Conservation (phyloP, 2,888 invertebrate species). For the Slavum lentiscoides region DNA sequence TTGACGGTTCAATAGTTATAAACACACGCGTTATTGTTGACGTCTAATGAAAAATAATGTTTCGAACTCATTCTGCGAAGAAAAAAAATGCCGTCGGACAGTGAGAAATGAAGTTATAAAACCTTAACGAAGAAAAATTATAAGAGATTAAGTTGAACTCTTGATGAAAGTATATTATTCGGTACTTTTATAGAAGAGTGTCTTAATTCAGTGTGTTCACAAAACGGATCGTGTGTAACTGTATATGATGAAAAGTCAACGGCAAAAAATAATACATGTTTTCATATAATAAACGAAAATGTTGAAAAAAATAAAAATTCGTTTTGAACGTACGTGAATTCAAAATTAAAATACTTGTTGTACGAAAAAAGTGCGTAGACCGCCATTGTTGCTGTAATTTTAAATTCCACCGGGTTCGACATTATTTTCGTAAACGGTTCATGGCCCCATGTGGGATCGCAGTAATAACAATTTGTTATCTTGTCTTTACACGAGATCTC, state of each 20-base stretch:
- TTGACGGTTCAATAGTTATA: slow-evolving; percentile 5
- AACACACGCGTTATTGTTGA: neutral
- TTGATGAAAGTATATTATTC: slow-evolving; percentile 14
- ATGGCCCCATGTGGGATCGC: neutral
- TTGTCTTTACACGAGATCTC: neutral
- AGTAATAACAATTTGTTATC: neutral
- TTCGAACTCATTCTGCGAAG: neutral
- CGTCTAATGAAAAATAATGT: slow-evolving; percentile 45
- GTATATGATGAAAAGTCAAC: neutral
- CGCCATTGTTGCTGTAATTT: neutral
- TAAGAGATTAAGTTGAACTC: slow-evolving; percentile 22
- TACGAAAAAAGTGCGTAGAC: neutral
- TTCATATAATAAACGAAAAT: too few relatives aligned
- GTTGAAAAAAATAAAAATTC: too few relatives aligned
- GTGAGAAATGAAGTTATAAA: slow-evolving; percentile 45
- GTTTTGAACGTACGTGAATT: neutral
- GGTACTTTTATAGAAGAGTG: neutral
- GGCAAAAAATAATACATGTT: neutral
- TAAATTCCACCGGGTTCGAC: neutral
- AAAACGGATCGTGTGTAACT: neutral
- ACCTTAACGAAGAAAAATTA: slow-evolving; percentile 43
- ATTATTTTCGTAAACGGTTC: neutral
- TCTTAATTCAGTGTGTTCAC: slow-evolving; percentile 14
- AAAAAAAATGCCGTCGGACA: slow-evolving; percentile 27
- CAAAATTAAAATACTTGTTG: neutral